phyloP scores from a whole-genome alignment of 1,140 invertebrate species.

The Watersipora subatra region DNA sequence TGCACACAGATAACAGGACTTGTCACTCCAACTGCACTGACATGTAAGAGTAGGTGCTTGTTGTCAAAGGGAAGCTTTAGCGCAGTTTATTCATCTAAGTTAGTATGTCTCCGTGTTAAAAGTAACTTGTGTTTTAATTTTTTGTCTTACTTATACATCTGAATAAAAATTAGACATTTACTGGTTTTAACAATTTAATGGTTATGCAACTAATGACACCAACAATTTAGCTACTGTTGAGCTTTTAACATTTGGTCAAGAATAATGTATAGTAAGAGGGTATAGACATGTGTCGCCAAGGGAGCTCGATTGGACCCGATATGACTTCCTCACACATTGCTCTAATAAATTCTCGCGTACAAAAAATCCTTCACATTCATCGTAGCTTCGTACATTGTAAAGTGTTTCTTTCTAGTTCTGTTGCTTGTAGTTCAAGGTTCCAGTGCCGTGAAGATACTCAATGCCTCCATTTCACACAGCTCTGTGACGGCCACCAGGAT shows the following conservation, averaged over 20 bases:
- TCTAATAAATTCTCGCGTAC: neutral
- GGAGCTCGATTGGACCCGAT: neutral
- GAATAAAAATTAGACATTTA: neutral
- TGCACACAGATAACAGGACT: conserved; percentile 50
- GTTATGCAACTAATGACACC: neutral
- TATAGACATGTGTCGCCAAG: neutral
- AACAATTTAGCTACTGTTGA: neutral
- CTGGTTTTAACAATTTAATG: neutral
- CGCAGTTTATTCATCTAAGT: neutral
- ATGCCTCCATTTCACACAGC: conserved; percentile 53
- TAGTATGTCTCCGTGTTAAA: neutral
- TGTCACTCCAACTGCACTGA: conserved; percentile 60
- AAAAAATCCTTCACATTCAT: no score
- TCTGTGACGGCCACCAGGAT: conserved; percentile 61
- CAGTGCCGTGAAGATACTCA: conserved; percentile 59
- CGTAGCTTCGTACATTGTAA: no score
- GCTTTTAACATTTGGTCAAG: neutral
- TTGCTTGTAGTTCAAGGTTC: conserved; percentile 54
- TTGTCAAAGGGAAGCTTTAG: conserved; percentile 15
- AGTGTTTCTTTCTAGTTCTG: conserved; percentile 11
- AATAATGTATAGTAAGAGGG: neutral
- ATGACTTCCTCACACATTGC: neutral
- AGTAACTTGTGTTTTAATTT: neutral
- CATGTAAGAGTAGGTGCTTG: conserved; percentile 28
- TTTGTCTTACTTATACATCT: neutral